Conservation (phyloP, 1,140 invertebrate species). For the Drosophila dunni region DNA sequence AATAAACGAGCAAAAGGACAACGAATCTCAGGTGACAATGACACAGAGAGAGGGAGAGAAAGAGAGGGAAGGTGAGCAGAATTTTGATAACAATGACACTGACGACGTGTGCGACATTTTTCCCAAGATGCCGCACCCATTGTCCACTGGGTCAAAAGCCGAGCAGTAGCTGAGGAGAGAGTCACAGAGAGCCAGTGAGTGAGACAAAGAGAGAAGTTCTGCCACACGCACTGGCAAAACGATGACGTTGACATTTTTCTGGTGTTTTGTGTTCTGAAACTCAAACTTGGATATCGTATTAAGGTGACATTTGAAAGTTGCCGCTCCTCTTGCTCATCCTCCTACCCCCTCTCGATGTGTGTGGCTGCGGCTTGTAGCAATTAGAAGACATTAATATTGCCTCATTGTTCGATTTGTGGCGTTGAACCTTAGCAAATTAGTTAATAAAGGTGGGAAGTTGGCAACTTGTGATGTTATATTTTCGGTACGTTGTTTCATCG, state of each 20-base stretch:
- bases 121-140: constrained; percentile 57
- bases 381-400: constrained; percentile 65
- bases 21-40: constrained; percentile 70
- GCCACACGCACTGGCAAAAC: constrained; percentile 65
- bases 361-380: constrained; percentile 65
- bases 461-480: constrained; percentile 51
- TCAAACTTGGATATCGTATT: constrained; percentile 65
- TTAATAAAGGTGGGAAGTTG: constrained; percentile 77
- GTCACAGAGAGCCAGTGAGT: neutral
- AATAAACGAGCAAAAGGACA: constrained; percentile 31
- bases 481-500: constrained; percentile 45
- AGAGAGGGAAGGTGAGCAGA: constrained; percentile 20
- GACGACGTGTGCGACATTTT: constrained; percentile 66
- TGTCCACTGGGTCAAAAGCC: constrained; percentile 29
- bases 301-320: constrained; percentile 50
- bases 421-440: constrained; percentile 73
- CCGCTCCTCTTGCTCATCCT: constrained; percentile 19
- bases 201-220: neutral
- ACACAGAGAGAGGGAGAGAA: constrained; percentile 18
- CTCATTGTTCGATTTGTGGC: constrained; percentile 39
- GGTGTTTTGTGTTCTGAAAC: constrained; percentile 22
- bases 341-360: constrained; percentile 41
- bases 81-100: constrained; percentile 36
- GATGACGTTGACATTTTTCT: constrained; percentile 36
- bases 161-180: constrained; percentile 21